Conservation (phyloP, 1,140 invertebrate genomes). For the Paraescarpia echinospica region DNA sequence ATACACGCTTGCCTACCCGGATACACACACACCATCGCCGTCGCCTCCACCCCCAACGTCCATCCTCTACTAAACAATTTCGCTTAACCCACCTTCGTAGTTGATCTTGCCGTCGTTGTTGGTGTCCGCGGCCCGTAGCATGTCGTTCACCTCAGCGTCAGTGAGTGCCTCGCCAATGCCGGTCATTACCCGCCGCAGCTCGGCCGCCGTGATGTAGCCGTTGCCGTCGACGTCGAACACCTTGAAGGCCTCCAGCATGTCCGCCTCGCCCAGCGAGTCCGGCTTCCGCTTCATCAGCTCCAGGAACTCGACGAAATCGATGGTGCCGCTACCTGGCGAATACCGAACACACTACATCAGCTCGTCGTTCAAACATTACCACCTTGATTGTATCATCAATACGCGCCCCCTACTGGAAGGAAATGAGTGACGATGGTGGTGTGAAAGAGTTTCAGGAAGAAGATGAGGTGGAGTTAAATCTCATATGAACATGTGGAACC, state of each 20-base stretch:
- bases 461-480: too few relatives aligned
- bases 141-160: conserved; percentile 75
- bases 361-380: too few relatives aligned
- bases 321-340: conserved; percentile 88
- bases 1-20: too few relatives aligned
- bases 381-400: too few relatives aligned
- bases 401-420: too few relatives aligned
- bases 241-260: conserved; percentile 97
- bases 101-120: conserved; percentile 96
- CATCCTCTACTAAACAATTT: background rate
- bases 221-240: conserved; percentile 97
- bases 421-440: too few relatives aligned
- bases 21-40: too few relatives aligned
- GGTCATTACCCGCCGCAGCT: conserved; percentile 27
- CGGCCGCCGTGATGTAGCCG: conserved; percentile 68
- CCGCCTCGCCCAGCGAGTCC: conserved; percentile 98
- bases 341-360: background rate
- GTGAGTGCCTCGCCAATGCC: conserved; percentile 30
- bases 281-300: conserved; percentile 99
- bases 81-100: conserved; percentile 69
- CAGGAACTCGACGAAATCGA: conserved; percentile 97
- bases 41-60: background rate
- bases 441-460: too few relatives aligned
- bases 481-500: too few relatives aligned
- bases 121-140: conserved; percentile 92